These are phyloP conservation scores for Ichneumoninae sp. DNA, from an alignment of 2,888 invertebrate genomes.

Conservation along the genomic window DNA sequence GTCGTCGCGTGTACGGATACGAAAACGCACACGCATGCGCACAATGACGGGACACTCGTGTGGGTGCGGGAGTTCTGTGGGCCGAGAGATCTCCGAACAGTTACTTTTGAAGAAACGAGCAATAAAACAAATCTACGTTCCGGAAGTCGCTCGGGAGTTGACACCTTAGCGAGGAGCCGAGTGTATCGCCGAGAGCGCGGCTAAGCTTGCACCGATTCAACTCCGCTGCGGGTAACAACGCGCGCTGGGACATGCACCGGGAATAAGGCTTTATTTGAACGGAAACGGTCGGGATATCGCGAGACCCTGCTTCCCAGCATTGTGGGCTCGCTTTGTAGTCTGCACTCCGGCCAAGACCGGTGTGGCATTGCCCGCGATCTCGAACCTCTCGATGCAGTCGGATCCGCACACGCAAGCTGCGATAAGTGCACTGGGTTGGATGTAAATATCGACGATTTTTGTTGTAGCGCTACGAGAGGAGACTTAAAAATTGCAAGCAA, in stretches of 20 bases:
- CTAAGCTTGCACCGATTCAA: slow-evolving; percentile 49
- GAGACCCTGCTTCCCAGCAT: slow-evolving; percentile 77
- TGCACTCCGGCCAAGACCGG: slow-evolving; percentile 53
- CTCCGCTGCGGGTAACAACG: slow-evolving; percentile 41
- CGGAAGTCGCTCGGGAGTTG: slow-evolving; percentile 78
- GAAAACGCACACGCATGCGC: neutral
- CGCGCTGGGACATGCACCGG: slow-evolving; percentile 76
- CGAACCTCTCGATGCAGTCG: slow-evolving; percentile 23
- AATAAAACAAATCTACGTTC: slow-evolving; percentile 74
- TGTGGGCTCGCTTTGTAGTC: slow-evolving; percentile 80
- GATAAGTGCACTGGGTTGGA: neutral
- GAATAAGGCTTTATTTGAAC: slow-evolving; percentile 79
- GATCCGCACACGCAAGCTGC: neutral
- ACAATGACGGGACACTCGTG: neutral
- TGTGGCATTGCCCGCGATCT: slow-evolving; percentile 21
- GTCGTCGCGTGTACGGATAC: neutral
- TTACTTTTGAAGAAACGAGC: slow-evolving; percentile 67
- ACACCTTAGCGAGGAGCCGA: slow-evolving; percentile 68
- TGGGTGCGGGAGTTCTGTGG: slow-evolving; percentile 53
- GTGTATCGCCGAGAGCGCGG: slow-evolving; percentile 50
- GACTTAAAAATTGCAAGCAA: too few species aligned
- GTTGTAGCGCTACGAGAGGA: neutral
- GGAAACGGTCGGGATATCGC: slow-evolving; percentile 81
- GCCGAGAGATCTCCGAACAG: slow-evolving; percentile 43
- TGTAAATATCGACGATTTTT: slow-evolving; percentile 26